Conservation (phyloP, 2,113 vertebrate species). For the Psettodes erumei region DNA sequence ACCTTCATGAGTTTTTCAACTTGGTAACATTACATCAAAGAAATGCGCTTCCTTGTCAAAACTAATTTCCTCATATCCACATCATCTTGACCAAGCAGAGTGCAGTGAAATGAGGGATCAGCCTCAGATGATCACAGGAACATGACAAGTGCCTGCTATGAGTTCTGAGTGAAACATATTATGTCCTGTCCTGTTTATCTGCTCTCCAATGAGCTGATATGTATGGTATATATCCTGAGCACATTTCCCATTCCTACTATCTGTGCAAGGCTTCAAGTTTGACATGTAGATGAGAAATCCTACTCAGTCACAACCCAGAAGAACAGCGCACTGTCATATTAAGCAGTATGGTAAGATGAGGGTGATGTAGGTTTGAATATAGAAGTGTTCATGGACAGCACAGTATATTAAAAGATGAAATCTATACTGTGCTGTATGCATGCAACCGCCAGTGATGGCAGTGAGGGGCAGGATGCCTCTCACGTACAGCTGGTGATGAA, state of each 20-base stretch:
- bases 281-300: slow-evolving; percentile 48
- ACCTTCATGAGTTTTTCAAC: neutral
- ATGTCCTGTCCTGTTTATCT: neutral
- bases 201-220: slow-evolving; percentile 8
- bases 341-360: slow-evolving; percentile 9
- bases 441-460: neutral
- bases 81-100: neutral
- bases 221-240: neutral
- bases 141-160: neutral
- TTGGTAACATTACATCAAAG: slow-evolving; percentile 29
- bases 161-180: neutral
- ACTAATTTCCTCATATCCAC: neutral
- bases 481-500: neutral
- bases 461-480: slow-evolving; percentile 3
- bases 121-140: slow-evolving; percentile 7
- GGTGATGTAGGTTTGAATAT: slow-evolving; percentile 44
- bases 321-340: slow-evolving; percentile 28
- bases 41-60: slow-evolving; percentile 47
- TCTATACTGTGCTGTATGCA: neutral
- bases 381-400: slow-evolving; percentile 20
- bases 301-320: slow-evolving; percentile 18
- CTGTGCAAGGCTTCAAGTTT: slow-evolving; percentile 5
- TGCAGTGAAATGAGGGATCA: neutral
- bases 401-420: neutral
- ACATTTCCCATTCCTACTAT: neutral